Conservation (phyloP, 2,797 vertebrate species). For the Trachurus trachurus region DNA sequence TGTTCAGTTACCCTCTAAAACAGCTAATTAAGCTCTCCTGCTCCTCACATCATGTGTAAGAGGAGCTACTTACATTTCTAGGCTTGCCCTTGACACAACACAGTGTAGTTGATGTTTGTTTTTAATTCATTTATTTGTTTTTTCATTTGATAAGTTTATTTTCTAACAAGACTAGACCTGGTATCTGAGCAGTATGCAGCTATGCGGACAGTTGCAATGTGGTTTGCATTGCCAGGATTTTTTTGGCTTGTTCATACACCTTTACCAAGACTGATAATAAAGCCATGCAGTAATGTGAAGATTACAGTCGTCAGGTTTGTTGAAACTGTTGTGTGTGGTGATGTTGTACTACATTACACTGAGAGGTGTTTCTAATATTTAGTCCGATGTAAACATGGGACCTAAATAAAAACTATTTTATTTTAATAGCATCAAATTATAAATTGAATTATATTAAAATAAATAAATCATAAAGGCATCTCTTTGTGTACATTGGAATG, state of each 20-base stretch:
- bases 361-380: neutral
- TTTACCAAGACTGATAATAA: no score
- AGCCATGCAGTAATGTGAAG: neutral
- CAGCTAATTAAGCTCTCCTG: neutral
- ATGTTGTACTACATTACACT: neutral
- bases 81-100: neutral
- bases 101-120: neutral
- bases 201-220: neutral
- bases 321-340: neutral
- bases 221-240: neutral
- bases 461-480: neutral
- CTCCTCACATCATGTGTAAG: neutral
- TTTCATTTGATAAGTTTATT: neutral
- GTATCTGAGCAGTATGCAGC: neutral
- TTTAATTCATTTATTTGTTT: neutral
- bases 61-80: neutral
- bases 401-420: neutral
- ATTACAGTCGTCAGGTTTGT: neutral
- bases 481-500: neutral
- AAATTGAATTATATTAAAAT: neutral
- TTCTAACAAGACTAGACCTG: neutral
- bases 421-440: neutral
- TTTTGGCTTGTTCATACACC: neutral
- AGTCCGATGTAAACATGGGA: neutral
- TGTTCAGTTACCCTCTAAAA: neutral